Percentiles rank a stretch among this genome's conserved stretches.
Evolutionary conservation across 2,888 invertebrate species (phyloP).

Genomic region (Mythimna ferrago): DNA sequence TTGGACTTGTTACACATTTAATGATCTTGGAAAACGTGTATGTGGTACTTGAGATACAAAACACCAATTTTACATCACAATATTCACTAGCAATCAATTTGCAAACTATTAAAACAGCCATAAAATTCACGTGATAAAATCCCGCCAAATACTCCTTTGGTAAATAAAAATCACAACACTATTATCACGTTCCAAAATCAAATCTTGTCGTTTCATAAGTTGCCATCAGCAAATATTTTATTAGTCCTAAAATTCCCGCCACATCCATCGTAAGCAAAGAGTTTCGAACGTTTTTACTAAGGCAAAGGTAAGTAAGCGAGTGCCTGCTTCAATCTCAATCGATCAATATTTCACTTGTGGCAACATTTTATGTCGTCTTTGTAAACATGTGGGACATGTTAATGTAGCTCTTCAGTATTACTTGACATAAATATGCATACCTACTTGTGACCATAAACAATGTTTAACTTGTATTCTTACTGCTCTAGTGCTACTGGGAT

Average conservation of each 20-base stretch:
- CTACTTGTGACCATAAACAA: background rate
- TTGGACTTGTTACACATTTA: background rate
- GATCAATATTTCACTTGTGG: constrained; percentile 51
- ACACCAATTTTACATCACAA: no score
- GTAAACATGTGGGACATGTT: constrained; percentile 35
- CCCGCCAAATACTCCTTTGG: no score
- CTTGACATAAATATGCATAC: constrained; percentile 39
- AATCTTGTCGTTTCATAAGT: constrained; percentile 22
- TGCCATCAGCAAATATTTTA: constrained; percentile 9
- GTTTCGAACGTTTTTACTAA: constrained; percentile 32
- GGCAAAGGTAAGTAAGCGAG: constrained; percentile 45
- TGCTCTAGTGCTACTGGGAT: background rate
- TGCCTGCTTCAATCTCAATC: constrained; percentile 45
- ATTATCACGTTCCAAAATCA: constrained; percentile 30
- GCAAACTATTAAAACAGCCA: no score
- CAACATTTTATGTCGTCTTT: constrained; percentile 40
- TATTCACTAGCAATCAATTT: no score
- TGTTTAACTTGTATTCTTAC: constrained; percentile 6
- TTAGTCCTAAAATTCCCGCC: constrained; percentile 16
- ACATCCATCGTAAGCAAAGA: constrained; percentile 29
- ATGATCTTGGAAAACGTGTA: background rate
- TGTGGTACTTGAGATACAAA: no score
- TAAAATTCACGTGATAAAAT: no score
- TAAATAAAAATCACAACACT: background rate
- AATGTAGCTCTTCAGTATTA: constrained; percentile 7